phyloP scores from a whole-genome alignment of 2,888 invertebrate genomes.

The Erebia epiphron region DNA sequence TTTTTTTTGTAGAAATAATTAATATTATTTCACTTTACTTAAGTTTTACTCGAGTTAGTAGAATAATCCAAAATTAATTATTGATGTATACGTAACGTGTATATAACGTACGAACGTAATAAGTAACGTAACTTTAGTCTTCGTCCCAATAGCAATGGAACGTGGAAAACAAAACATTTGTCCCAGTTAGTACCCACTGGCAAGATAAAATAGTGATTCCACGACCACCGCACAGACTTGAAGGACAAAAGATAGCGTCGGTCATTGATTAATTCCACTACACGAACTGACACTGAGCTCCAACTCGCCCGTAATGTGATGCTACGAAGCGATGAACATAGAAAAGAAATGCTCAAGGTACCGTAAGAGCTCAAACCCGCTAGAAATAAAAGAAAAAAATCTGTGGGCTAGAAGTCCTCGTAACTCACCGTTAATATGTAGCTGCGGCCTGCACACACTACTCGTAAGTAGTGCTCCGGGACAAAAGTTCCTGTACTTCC shows the following conservation, averaged over 20 bases:
- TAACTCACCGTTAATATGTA: too few species aligned
- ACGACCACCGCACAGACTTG: conserved; percentile 29
- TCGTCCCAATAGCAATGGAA: conserved; percentile 1
- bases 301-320: conserved; percentile 22
- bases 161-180: conserved; percentile 36
- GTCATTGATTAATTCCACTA: conserved; percentile 63
- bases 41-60: too few species aligned
- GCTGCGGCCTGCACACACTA: too few species aligned
- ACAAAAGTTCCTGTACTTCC: too few species aligned
- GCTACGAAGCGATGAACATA: conserved; percentile 6
- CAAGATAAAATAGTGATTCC: conserved; percentile 37
- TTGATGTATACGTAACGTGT: too few species aligned
- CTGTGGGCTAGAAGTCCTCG: too few species aligned
- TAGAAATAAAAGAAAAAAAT: neutral
- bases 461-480: too few species aligned
- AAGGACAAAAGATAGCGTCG: conserved; percentile 44
- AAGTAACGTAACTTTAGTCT: neutral
- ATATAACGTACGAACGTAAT: neutral
- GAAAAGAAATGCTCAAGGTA: neutral
- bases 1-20: too few species aligned
- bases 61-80: too few species aligned
- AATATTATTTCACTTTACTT: too few species aligned
- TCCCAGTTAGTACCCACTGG: conserved; percentile 23
- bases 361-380: neutral
- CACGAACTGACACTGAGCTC: conserved; percentile 53